Evolutionary conservation across 2,888 invertebrate genomes (phyloP).

Genomic region (Hanleya hanleyi): DNA sequence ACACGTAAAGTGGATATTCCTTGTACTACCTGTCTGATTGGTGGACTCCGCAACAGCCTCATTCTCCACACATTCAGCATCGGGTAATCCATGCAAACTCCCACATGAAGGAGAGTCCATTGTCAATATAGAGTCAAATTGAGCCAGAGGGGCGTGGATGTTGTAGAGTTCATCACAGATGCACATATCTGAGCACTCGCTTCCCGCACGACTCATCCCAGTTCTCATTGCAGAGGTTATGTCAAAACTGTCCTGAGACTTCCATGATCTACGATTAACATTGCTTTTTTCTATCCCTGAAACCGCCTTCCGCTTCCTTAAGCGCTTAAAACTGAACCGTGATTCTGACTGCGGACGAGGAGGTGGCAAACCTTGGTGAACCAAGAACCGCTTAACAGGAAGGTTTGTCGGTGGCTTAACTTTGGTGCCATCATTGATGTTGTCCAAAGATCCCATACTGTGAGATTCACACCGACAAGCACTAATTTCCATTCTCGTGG

Average conservation of each 20-base stretch:
- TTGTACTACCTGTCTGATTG: too few species aligned
- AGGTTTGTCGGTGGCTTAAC: not conserved
- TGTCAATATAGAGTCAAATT: conserved; percentile 2
- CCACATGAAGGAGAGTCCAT: conserved; percentile 1
- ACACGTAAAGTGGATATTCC: not conserved
- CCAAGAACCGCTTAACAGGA: not conserved
- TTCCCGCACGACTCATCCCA: not conserved
- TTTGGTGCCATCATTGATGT: not conserved
- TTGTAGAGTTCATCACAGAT: not conserved
- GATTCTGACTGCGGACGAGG: not conserved
- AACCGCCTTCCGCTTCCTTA: not conserved
- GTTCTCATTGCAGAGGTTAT: not conserved
- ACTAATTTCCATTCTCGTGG: not conserved
- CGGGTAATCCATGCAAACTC: not conserved
- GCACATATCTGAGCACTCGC: not conserved
- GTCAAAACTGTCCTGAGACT: conserved; percentile 6
- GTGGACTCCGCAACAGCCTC: not conserved
- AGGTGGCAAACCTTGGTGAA: not conserved
- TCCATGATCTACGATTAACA: not conserved
- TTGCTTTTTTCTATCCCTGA: not conserved
- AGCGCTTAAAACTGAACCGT: not conserved
- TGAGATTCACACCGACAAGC: not conserved
- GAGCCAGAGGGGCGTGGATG: not conserved
- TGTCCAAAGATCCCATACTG: not conserved
- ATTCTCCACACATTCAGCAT: not conserved